Evolutionary conservation across 2,888 invertebrate species (phyloP), one percentile per base, ranked within the genome.

Genomic region (Sceliomorpha sp.): DNA sequence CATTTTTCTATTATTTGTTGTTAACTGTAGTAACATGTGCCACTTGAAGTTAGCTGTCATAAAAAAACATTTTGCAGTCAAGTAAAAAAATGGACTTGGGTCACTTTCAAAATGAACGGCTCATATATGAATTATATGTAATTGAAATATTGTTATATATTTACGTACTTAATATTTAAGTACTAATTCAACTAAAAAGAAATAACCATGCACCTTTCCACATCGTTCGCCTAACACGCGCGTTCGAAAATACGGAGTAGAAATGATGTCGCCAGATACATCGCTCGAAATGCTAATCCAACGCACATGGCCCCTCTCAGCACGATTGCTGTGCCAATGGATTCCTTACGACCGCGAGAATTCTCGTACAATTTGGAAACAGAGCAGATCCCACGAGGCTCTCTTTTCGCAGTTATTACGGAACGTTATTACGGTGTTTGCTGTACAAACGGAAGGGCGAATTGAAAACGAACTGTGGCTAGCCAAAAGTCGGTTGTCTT

Each of bases 271-370:
- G 62, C 53, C 47, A 62, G 62, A 53, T 39, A 27, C 47, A 40
- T 32, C 39, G 26, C 39, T 29, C 50, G 44, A 50, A 51, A 36
- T 44, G 36, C 40, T 63, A 63, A 47, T 63, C 45, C n/a, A 32
- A 31, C 40, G 34, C 64, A 68, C 68, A 58, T 68, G 62, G 68
- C 68, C 62, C 62, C 56, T 60, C 40, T 68, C 47, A 68, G 40
- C 12, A 37, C 51, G 51, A 68, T 68, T 68, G 56, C 51, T 42
- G 50, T 50, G 50, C 50, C 60, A 50, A 56, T 47, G 51, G 39
- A 45, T 47, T 20, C 26, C 47, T 40, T 8, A 14, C 37, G 44
- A 40, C 8, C 32, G 13, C 36, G 39, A 14, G 37, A 27, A 40
- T 47, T 48, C 32, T 26, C 24, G 17, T 51, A 27, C 27, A 24